Evolutionary conservation across 2,797 vertebrate species (phyloP).

Genomic region (Hippopotamyrus pictus): DNA sequence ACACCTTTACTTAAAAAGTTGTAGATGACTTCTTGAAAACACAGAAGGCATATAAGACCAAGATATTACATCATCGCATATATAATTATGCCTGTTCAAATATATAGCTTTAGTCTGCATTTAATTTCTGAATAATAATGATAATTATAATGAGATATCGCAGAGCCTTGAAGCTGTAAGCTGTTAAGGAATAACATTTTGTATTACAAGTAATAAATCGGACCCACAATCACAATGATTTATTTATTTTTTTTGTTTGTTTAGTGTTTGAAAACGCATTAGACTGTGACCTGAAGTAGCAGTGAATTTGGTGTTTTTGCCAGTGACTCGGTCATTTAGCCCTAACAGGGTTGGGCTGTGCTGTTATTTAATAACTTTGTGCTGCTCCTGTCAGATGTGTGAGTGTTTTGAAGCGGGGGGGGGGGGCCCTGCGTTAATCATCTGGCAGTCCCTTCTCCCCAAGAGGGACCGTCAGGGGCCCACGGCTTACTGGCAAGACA

Average conservation of each 20-base stretch:
- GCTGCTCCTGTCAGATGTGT: not conserved
- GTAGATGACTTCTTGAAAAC: not conserved
- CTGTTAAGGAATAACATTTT: not conserved
- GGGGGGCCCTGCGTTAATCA: not conserved
- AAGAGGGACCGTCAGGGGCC: not conserved
- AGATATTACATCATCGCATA: not conserved
- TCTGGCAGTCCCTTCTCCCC: not conserved
- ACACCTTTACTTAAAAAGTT: not conserved
- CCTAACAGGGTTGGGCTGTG: not conserved
- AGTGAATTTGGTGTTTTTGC: not conserved
- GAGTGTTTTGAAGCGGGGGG: not conserved
- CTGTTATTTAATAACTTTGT: not conserved
- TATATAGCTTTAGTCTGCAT: not conserved
- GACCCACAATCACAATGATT: not conserved
- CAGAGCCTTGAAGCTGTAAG: not conserved
- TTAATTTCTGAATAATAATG: not conserved
- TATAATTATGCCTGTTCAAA: not conserved
- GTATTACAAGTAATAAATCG: not conserved
- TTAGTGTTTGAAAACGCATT: not conserved
- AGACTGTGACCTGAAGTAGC: not conserved
- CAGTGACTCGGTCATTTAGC: not conserved
- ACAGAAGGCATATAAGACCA: not conserved
- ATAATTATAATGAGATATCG: not conserved
- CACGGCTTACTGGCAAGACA: not conserved
- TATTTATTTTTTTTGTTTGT: not conserved